Conservation (phyloP, 2,113 vertebrate genomes). For the Hepsetus odoe region DNA sequence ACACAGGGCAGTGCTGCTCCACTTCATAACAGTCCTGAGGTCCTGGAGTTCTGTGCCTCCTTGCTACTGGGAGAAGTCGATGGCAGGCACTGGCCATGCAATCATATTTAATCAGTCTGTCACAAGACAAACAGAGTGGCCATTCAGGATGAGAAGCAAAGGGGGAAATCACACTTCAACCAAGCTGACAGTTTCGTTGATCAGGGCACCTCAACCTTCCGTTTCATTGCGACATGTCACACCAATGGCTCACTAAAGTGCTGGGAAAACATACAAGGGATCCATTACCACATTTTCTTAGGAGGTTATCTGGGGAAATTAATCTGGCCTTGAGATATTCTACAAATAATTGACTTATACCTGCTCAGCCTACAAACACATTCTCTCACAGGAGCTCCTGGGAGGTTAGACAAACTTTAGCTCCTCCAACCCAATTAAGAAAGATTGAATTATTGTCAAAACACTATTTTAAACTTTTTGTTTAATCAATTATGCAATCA, state of each 20-base stretch:
- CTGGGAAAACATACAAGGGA: background rate
- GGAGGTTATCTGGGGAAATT: background rate
- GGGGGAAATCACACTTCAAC: background rate
- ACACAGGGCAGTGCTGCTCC: slow-evolving; percentile 64
- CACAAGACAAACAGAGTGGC: slow-evolving; percentile 57
- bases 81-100: slow-evolving; percentile 53
- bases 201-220: too few species aligned
- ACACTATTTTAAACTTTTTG: too few species aligned
- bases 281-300: background rate
- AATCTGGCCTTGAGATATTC: background rate
- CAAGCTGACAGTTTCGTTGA: background rate
- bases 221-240: too few species aligned
- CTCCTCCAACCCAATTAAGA: too few species aligned
- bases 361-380: too few species aligned
- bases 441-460: too few species aligned
- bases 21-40: background rate
- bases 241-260: background rate
- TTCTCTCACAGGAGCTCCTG: too few species aligned
- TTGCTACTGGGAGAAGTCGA: slow-evolving; percentile 51
- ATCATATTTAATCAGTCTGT: slow-evolving; percentile 66
- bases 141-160: slow-evolving; percentile 38
- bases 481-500: too few species aligned
- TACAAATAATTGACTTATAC: background rate
- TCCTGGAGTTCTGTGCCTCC: slow-evolving; percentile 23
- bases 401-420: too few species aligned